Conservation (phyloP, 2,113 vertebrate genomes). For the Charina bottae region DNA sequence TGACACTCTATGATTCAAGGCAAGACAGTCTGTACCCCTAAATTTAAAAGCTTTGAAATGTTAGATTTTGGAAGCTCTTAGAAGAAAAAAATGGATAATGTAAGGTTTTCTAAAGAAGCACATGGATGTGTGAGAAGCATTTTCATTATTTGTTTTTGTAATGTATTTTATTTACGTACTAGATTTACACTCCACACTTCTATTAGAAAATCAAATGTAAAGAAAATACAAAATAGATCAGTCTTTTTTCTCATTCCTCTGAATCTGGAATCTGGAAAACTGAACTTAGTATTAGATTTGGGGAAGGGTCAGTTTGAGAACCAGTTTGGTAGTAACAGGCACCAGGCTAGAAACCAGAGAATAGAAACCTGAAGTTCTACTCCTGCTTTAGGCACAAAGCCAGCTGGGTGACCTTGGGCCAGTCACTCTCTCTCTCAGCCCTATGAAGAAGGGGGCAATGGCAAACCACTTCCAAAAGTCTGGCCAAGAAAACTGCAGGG, state of each 20-base stretch:
- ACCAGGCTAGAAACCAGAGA: no score
- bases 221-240: conserved; percentile 5
- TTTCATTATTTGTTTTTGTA: conserved; percentile 47
- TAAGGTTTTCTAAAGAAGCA: conserved; percentile 15
- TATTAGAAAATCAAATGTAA: no score
- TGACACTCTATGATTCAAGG: conserved; percentile 17
- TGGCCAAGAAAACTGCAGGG: no score
- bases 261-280: conserved; percentile 57
- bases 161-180: conserved; percentile 47
- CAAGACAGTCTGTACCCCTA: conserved; percentile 30
- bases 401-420: no score
- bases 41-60: conserved; percentile 11
- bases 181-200: no score
- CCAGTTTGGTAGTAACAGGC: no score
- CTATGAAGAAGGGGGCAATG: no score
- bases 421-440: no score
- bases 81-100: conserved; percentile 17
- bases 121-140: conserved; percentile 13
- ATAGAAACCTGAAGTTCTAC: no score
- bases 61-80: neutral
- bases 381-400: no score
- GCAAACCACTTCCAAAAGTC: no score
- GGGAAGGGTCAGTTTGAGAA: no score
- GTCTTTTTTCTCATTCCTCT: conserved; percentile 55
- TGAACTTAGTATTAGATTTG: conserved; percentile 18